These are phyloP conservation scores for Heteropelma amictum DNA, from an alignment of 2,888 invertebrate genomes.

Conservation along the genomic window DNA sequence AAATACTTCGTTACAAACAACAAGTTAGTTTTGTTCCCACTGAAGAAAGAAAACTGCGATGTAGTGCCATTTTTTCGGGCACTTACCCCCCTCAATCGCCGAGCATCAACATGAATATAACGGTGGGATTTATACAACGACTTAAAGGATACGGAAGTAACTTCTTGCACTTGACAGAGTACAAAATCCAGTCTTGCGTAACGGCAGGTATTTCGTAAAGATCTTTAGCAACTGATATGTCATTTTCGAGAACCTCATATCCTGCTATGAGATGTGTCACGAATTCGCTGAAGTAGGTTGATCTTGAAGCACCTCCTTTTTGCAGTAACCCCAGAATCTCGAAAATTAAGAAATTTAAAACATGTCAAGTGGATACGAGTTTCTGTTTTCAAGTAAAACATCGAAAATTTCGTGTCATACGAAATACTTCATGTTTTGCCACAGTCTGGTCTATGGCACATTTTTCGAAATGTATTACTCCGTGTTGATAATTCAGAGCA, in stretches of 20 bases:
- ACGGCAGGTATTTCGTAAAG: constrained; percentile 96
- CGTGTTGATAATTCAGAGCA: too few species aligned
- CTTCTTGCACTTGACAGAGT: constrained; percentile 81
- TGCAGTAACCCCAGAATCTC: constrained; percentile 89
- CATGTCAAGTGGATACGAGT: not conserved
- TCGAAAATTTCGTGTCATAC: not conserved
- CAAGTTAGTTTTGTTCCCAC: too few species aligned
- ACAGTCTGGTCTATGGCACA: too few species aligned
- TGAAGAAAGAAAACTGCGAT: too few species aligned
- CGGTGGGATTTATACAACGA: too few species aligned
- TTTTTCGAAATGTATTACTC: too few species aligned
- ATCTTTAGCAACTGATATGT: constrained; percentile 93
- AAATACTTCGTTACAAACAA: too few species aligned
- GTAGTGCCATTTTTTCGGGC: too few species aligned
- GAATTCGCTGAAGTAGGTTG: constrained; percentile 93
- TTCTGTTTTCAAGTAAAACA: not conserved
- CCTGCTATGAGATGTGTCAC: constrained; percentile 96
- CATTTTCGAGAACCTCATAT: constrained; percentile 89
- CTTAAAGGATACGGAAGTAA: constrained; percentile 81
- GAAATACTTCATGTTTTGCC: not conserved
- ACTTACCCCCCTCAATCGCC: too few species aligned
- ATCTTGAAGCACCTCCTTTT: constrained; percentile 92
- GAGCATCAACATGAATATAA: too few species aligned
- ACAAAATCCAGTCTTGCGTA: constrained; percentile 89
- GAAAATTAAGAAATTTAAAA: constrained; percentile 66